phyloP scores from a whole-genome alignment of 1,140 invertebrate genomes.

The Drosophila mauritiana region DNA sequence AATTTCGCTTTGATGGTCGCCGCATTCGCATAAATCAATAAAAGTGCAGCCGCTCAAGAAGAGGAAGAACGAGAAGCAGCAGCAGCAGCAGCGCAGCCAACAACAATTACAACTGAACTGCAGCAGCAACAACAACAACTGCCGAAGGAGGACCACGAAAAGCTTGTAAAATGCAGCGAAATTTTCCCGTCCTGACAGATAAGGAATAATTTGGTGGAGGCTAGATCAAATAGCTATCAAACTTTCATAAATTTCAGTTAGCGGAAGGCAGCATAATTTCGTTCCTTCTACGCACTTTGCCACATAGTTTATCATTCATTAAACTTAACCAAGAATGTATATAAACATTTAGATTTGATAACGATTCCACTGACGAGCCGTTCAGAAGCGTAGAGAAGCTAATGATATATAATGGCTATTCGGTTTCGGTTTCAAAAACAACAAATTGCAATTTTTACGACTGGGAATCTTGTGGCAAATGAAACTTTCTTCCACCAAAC shows the following conservation, averaged over 20 bases:
- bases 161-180: not conserved
- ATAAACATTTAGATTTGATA: too few species aligned
- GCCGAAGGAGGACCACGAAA: not conserved
- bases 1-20: slow-evolving; percentile 54
- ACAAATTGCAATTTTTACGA: slow-evolving; percentile 54
- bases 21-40: slow-evolving; percentile 76
- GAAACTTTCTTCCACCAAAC: slow-evolving; percentile 15
- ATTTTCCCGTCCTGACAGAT: slow-evolving; percentile 16
- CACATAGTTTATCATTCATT: not conserved
- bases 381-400: slow-evolving; percentile 18
- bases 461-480: slow-evolving; percentile 12
- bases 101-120: not conserved
- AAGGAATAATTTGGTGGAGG: slow-evolving; percentile 10
- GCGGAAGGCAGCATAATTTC: not conserved
- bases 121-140: not conserved
- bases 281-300: not conserved
- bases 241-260: slow-evolving; percentile 2
- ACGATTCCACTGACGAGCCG: too few species aligned
- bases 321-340: not conserved
- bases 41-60: slow-evolving; percentile 37
- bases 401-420: slow-evolving; percentile 15
- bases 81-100: slow-evolving; percentile 12
- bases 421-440: slow-evolving; percentile 9
- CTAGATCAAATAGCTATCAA: slow-evolving; percentile 10
- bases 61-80: slow-evolving; percentile 22